Percentiles rank a stretch among this genome's conserved stretches.
phyloP scores from a whole-genome alignment of 1,140 invertebrate genomes.

The Tetramorium parvispinum region DNA sequence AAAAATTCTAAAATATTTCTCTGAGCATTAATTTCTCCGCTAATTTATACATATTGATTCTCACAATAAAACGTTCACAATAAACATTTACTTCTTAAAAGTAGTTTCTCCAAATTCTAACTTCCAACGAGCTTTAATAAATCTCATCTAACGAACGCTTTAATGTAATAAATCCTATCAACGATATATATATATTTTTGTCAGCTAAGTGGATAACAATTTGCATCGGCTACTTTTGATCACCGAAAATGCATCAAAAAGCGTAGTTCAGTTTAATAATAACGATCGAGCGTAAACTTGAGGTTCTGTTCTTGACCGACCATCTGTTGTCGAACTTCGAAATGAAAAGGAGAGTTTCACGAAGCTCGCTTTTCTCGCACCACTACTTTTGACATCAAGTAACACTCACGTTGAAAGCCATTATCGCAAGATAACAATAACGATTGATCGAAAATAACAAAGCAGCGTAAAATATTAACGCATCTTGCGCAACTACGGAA shows the following conservation, averaged over 20 bases:
- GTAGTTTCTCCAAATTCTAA: conserved; percentile 17
- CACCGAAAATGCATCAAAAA: conserved; percentile 27
- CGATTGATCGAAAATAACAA: conserved; percentile 38
- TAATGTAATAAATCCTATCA: neutral
- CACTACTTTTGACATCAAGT: neutral
- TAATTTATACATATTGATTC: neutral
- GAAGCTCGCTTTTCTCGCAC: neutral
- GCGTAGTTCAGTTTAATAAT: neutral
- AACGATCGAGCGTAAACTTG: neutral
- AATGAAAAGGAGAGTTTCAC: neutral
- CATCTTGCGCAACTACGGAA: conserved; percentile 38
- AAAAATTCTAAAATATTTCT: conserved; percentile 13
- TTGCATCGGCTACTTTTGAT: neutral
- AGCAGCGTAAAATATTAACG: conserved; percentile 20
- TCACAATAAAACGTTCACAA: neutral
- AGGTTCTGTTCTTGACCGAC: neutral
- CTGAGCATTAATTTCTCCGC: neutral
- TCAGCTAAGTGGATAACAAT: neutral
- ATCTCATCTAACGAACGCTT: neutral
- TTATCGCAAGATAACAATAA: conserved; percentile 16
- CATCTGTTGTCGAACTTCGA: neutral
- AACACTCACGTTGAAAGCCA: neutral
- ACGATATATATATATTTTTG: neutral
- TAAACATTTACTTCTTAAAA: conserved; percentile 21
- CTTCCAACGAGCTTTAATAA: conserved; percentile 20